Conservation (phyloP, 23 tunicate genomes). For the Halocynthia roretzi region DNA sequence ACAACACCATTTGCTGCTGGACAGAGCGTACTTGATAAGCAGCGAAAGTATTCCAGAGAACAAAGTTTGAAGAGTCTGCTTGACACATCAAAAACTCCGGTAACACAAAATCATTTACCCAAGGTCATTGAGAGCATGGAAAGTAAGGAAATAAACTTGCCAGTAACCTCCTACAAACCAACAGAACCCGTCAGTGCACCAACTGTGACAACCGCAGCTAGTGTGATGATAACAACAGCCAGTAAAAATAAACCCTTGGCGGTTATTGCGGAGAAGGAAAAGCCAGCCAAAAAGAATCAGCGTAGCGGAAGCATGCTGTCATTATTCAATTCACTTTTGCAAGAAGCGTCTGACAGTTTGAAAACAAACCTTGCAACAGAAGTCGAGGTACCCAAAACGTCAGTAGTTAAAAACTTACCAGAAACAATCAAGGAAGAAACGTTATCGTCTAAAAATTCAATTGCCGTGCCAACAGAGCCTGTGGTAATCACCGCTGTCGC, state of each 20-base stretch:
- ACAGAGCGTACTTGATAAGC: slow-evolving; percentile 21
- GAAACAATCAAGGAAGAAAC: neutral
- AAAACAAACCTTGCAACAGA: slow-evolving; percentile 21
- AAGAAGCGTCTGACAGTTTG: slow-evolving; percentile 76
- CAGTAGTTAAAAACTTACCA: neutral
- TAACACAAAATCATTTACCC: too few relatives aligned
- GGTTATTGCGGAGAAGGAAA: neutral
- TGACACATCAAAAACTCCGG: too few relatives aligned
- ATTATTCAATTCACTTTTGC: slow-evolving; percentile 65
- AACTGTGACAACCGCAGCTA: neutral
- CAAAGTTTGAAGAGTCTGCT: slow-evolving; percentile 6
- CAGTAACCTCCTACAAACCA: neutral
- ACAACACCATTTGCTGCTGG: neutral
- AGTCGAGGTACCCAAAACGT: neutral
- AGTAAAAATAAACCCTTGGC: neutral
- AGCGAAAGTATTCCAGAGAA: slow-evolving; percentile 15
- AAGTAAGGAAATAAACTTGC: neutral
- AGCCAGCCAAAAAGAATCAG: slow-evolving; percentile 31
- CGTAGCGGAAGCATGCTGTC: slow-evolving; percentile 48
- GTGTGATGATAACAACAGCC: neutral
- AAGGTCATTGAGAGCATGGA: neutral
- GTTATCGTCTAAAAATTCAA: neutral
- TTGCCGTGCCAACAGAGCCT: neutral
- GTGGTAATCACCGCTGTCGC: neutral
- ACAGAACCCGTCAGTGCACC: neutral